A percentile compares a stretch with the other conserved stretches of the same genome.
phyloP scores from a whole-genome alignment of 1,140 invertebrate genomes.

The Drosophila mojavensis region DNA sequence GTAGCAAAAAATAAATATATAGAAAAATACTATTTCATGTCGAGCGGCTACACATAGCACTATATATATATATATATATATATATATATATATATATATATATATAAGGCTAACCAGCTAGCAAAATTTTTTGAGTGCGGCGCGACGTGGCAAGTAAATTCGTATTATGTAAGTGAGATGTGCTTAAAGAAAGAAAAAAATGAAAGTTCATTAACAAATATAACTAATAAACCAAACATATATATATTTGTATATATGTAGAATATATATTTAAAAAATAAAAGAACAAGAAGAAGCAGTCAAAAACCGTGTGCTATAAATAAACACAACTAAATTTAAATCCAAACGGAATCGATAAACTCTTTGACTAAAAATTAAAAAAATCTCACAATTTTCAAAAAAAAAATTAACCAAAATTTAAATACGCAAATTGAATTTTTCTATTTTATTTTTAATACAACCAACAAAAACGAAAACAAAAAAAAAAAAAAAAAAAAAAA shows the following conservation, averaged over 20 bases:
- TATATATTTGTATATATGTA: neutral
- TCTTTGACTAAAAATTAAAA: constrained; percentile 52
- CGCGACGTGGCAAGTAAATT: constrained; percentile 62
- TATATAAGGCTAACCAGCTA: constrained; percentile 63
- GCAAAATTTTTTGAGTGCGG: constrained; percentile 74
- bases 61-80: constrained; percentile 46
- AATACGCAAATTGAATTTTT: constrained; percentile 22
- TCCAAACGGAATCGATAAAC: constrained; percentile 6
- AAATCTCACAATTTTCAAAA: constrained; percentile 37
- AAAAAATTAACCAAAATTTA: constrained; percentile 48
- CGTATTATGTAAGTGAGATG: constrained; percentile 69
- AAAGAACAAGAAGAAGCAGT: constrained; percentile 11
- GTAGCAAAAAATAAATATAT: constrained; percentile 50
- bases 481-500: constrained; percentile 26
- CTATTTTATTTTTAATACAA: constrained; percentile 24
- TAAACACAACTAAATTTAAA: constrained; percentile 66
- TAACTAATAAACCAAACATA: constrained; percentile 2
- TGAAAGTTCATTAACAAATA: constrained; percentile 47
- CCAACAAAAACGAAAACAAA: constrained; percentile 1
- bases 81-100: constrained; percentile 51
- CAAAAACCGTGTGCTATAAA: constrained; percentile 56
- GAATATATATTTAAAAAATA: constrained; percentile 20
- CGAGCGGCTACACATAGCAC: constrained; percentile 47
- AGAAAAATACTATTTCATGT: constrained; percentile 53
- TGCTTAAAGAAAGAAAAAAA: neutral